Evolutionary conservation across 2,888 invertebrate genomes (phyloP).

Genomic region (Operophtera brumata): DNA sequence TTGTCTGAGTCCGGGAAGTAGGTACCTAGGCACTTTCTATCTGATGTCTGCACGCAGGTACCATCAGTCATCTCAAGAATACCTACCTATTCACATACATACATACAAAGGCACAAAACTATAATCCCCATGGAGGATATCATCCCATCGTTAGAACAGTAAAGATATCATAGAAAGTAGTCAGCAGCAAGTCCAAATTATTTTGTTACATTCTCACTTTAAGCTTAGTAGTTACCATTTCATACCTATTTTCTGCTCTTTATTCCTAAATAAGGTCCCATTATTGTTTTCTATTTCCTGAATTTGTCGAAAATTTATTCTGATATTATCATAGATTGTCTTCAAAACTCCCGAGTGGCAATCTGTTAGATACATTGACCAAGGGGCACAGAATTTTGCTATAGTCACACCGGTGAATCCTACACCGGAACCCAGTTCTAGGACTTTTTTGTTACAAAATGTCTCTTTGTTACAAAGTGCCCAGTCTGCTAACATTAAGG

Average conservation of each 20-base stretch:
- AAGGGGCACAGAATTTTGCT: slow-evolving; percentile 76
- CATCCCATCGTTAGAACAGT: too few relatives aligned
- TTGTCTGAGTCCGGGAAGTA: too few relatives aligned
- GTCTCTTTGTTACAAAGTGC: slow-evolving; percentile 76
- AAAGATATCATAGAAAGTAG: too few relatives aligned
- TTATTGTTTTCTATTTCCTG: slow-evolving; percentile 23
- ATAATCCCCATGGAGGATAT: too few relatives aligned
- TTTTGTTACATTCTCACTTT: too few relatives aligned
- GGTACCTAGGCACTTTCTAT: too few relatives aligned
- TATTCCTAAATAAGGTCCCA: slow-evolving; percentile 35
- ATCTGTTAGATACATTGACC: slow-evolving; percentile 83
- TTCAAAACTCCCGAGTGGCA: slow-evolving; percentile 84
- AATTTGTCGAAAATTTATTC: slow-evolving; percentile 75
- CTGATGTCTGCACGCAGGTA: too few relatives aligned
- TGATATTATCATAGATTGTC: slow-evolving; percentile 82
- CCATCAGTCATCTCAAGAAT: too few relatives aligned
- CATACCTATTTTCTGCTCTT: slow-evolving; percentile 44
- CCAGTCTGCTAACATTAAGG: slow-evolving; percentile 86
- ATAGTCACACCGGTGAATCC: slow-evolving; percentile 86
- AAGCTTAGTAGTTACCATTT: neutral
- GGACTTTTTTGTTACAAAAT: slow-evolving; percentile 78
- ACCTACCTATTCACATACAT: too few relatives aligned
- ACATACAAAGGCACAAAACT: too few relatives aligned
- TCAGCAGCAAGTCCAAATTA: too few relatives aligned
- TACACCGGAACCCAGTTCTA: slow-evolving; percentile 89